phyloP scores from a whole-genome alignment of 2,113 vertebrate species.

The Psophia crepitans region DNA sequence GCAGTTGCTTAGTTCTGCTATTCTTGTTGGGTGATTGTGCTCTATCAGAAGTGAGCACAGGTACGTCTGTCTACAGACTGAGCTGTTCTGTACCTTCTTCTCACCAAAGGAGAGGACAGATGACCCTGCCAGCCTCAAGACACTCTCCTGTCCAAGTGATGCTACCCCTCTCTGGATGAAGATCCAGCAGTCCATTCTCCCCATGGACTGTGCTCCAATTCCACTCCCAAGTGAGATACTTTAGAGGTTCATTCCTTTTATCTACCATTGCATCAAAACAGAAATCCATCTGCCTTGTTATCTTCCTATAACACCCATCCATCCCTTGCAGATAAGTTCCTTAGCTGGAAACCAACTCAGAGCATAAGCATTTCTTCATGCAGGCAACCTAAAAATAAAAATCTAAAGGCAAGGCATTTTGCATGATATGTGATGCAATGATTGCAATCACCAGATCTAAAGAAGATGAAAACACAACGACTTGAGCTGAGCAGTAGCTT shows the following conservation, averaged over 20 bases:
- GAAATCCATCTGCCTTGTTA: background rate
- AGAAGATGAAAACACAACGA: background rate
- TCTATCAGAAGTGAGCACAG: background rate
- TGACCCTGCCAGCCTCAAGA: background rate
- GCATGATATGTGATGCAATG: background rate
- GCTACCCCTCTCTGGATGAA: background rate
- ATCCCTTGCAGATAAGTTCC: background rate
- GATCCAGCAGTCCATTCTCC: background rate
- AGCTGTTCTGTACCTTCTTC: background rate
- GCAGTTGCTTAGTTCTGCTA: background rate
- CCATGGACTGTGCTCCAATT: background rate
- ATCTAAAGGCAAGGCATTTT: background rate
- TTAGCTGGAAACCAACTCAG: background rate
- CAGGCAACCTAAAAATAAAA: background rate
- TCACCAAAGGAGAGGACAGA: background rate
- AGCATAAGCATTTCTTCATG: background rate
- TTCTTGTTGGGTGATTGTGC: background rate
- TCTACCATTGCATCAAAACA: background rate
- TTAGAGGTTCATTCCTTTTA: background rate
- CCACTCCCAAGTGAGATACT: background rate
- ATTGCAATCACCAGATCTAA: background rate
- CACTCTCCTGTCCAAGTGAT: background rate
- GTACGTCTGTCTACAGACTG: rapidly evolving
- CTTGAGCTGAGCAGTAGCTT: background rate
- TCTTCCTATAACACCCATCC: background rate